A percentile compares a stretch with the other conserved stretches of the same genome.
Evolutionary conservation across 2,888 invertebrate species (phyloP).

Genomic region (Electrophaes corylata): DNA sequence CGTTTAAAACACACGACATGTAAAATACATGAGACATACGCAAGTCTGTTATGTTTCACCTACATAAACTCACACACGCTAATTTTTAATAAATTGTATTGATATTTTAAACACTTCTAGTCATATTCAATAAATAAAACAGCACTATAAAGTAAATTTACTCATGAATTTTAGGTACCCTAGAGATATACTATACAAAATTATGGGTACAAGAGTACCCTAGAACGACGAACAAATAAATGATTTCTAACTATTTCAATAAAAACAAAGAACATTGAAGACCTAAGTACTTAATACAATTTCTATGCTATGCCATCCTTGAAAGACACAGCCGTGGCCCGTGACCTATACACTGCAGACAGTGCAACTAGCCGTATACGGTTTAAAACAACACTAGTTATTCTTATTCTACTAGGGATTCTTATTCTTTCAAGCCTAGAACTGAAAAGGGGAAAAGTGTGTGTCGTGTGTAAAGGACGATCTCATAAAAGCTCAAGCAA

Average conservation of each 20-base stretch:
- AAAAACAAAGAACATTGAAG: constrained; percentile 9
- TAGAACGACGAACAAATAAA: constrained; percentile 5
- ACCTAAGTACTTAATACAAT: constrained; percentile 18
- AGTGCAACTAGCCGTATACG: constrained; percentile 12
- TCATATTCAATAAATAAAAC: too few relatives aligned
- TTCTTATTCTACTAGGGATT: too few relatives aligned
- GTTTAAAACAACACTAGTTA: not conserved
- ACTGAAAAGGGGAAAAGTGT: not conserved
- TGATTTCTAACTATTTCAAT: constrained; percentile 13
- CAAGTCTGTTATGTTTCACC: too few relatives aligned
- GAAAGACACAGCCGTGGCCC: constrained; percentile 19
- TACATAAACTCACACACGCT: too few relatives aligned
- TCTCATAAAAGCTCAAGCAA: too few relatives aligned
- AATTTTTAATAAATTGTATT: too few relatives aligned
- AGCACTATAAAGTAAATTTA: too few relatives aligned
- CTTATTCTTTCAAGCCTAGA: too few relatives aligned
- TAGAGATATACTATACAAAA: not conserved
- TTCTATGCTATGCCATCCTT: constrained; percentile 21
- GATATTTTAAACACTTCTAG: too few relatives aligned
- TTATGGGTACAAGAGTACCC: not conserved
- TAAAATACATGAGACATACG: too few relatives aligned
- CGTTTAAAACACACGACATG: too few relatives aligned
- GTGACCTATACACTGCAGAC: constrained; percentile 21
- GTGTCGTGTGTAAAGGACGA: too few relatives aligned
- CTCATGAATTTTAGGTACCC: not conserved